Evolutionary conservation across 2,113 vertebrate genomes (phyloP).

Genomic region (Clupea harengus): DNA sequence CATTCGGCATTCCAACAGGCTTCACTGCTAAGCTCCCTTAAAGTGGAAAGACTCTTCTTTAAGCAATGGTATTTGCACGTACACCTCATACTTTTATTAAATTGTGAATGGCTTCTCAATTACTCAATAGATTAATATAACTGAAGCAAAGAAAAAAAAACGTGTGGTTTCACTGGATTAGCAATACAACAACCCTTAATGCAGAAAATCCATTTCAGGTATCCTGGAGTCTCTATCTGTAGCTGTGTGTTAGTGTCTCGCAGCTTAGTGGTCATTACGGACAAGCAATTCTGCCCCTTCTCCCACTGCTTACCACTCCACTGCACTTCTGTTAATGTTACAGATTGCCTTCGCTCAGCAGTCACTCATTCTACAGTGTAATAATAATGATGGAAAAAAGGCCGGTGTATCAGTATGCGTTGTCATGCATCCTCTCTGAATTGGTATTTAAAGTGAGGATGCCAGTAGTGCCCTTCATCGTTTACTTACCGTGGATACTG

Average conservation of each 20-base stretch:
- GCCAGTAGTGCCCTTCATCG: conserved; percentile 1
- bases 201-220: not conserved
- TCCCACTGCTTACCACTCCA: not conserved
- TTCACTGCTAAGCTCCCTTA: not conserved
- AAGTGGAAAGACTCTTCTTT: not conserved
- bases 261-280: not conserved
- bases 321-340: not conserved
- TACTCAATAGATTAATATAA: not conserved
- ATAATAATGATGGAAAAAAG: conserved; percentile 13
- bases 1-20: not conserved
- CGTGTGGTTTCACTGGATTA: not conserved
- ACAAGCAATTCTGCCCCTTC: not conserved
- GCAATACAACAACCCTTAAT: conserved; percentile 6
- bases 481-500: not conserved
- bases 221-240: not conserved
- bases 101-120: not conserved
- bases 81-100: not conserved
- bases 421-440: conserved; percentile 1
- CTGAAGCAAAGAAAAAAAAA: not conserved
- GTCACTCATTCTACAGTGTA: not conserved
- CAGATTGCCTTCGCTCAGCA: not conserved
- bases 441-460: not conserved
- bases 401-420: not conserved
- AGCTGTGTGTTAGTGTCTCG: not conserved
- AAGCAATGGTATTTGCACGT: not conserved